phyloP scores from a whole-genome alignment of 2,113 vertebrate species.

The Butorides virescens region DNA sequence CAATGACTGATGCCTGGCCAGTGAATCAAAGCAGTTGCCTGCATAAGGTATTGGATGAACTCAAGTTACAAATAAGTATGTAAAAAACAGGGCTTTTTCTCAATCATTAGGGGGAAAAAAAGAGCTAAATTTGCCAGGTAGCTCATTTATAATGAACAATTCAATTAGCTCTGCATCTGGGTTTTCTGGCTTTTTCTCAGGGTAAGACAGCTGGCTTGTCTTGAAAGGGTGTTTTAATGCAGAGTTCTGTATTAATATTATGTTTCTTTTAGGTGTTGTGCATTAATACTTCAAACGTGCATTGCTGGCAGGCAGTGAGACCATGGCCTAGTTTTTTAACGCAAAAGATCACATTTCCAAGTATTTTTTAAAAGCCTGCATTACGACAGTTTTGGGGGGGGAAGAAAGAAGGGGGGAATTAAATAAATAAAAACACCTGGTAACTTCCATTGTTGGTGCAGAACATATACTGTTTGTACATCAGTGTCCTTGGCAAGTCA shows the following conservation, averaged over 20 bases:
- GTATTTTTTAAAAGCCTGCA: slow-evolving; percentile 7
- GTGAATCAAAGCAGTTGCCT: not conserved
- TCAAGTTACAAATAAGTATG: not conserved
- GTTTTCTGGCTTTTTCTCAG: slow-evolving; percentile 15
- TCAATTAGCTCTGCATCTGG: slow-evolving; percentile 31
- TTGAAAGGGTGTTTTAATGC: slow-evolving; percentile 50
- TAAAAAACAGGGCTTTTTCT: not conserved
- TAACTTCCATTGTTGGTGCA: not conserved
- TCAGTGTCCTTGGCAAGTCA: not conserved
- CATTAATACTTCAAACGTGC: slow-evolving; percentile 35
- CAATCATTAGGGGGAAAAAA: not conserved
- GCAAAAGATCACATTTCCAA: slow-evolving; percentile 37
- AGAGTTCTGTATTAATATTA: slow-evolving; percentile 11
- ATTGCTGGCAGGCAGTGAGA: slow-evolving; percentile 20
- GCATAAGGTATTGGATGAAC: not conserved
- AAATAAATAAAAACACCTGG: slow-evolving; percentile 56
- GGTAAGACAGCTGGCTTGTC: slow-evolving; percentile 25
- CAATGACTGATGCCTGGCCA: not conserved
- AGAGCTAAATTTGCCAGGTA: slow-evolving; percentile 6
- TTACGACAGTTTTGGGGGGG: not conserved
- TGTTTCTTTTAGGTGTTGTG: slow-evolving; percentile 43
- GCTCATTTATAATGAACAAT: slow-evolving; percentile 26
- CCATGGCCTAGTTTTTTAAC: not conserved
- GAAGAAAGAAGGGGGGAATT: not conserved
- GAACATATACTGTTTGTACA: not conserved